These are phyloP conservation scores for Sceloporus undulatus DNA, from an alignment of 2,113 vertebrate genomes.

Conservation along the genomic window DNA sequence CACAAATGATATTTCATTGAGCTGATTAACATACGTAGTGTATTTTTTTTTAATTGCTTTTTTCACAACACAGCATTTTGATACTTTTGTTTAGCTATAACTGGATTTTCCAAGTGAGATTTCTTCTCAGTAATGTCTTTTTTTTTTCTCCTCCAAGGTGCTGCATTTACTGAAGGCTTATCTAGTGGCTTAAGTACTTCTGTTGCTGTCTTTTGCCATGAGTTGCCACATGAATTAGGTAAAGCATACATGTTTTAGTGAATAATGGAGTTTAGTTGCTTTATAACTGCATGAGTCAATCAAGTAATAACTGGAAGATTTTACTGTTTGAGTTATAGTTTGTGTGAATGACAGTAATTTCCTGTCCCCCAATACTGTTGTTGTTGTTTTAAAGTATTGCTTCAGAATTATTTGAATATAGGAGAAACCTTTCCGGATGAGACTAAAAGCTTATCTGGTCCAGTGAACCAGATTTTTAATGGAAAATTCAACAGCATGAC, in stretches of 20 bases:
- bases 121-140: constrained; percentile 20
- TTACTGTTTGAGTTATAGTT: not conserved
- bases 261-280: not conserved
- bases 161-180: constrained; percentile 93
- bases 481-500: not conserved
- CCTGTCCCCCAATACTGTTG: not conserved
- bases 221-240: constrained; percentile 96
- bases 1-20: too few relatives aligned
- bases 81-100: not conserved
- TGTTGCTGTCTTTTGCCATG: constrained; percentile 97
- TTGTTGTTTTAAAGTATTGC: not conserved
- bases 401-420: not conserved
- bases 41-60: not conserved
- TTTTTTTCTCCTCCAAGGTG: constrained; percentile 79
- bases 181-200: constrained; percentile 97
- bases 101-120: not conserved
- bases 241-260: constrained; percentile 61
- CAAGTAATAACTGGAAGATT: not conserved
- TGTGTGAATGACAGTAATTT: not conserved
- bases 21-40: not conserved
- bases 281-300: accelerated
- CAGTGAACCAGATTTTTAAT: not conserved
- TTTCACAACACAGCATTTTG: not conserved
- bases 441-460: not conserved
- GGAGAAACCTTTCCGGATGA: not conserved